These are phyloP conservation scores for Acheta domesticus DNA, from an alignment of 2,888 invertebrate species.

Conservation along the genomic window DNA sequence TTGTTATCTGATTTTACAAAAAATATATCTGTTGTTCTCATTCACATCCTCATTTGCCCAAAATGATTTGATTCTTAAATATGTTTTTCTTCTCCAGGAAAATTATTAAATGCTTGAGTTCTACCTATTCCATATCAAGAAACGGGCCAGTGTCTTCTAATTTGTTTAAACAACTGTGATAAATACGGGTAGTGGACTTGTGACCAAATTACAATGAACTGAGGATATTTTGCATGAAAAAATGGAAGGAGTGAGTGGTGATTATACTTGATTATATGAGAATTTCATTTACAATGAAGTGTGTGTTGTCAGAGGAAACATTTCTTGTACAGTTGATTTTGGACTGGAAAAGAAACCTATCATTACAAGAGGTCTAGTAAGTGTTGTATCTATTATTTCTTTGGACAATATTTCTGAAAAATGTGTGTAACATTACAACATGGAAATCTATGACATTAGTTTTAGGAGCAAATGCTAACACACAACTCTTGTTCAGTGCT, in stretches of 20 bases:
- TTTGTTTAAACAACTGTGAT: slow-evolving; percentile 32
- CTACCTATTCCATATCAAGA: slow-evolving; percentile 33
- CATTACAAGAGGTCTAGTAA: slow-evolving; percentile 2
- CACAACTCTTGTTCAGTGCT: background rate
- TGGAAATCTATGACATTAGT: background rate
- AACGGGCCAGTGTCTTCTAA: slow-evolving; percentile 30
- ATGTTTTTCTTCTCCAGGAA: slow-evolving; percentile 26
- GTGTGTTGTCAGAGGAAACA: background rate
- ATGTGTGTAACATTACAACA: background rate
- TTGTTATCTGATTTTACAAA: no score
- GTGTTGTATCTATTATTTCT: background rate
- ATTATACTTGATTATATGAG: background rate
- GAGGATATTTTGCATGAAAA: slow-evolving; percentile 18
- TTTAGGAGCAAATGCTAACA: background rate
- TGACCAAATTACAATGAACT: slow-evolving; percentile 21
- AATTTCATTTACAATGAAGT: slow-evolving; percentile 10
- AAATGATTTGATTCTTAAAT: no score
- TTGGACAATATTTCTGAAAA: background rate
- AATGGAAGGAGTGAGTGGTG: slow-evolving; percentile 20
- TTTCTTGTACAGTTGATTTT: slow-evolving; percentile 10
- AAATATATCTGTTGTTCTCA: no score
- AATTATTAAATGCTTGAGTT: slow-evolving; percentile 26
- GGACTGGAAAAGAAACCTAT: background rate
- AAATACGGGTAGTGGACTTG: slow-evolving; percentile 31
- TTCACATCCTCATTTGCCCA: no score